Evolutionary conservation across 2,113 vertebrate genomes (phyloP).

Genomic region (Oreochromis spilurus): DNA sequence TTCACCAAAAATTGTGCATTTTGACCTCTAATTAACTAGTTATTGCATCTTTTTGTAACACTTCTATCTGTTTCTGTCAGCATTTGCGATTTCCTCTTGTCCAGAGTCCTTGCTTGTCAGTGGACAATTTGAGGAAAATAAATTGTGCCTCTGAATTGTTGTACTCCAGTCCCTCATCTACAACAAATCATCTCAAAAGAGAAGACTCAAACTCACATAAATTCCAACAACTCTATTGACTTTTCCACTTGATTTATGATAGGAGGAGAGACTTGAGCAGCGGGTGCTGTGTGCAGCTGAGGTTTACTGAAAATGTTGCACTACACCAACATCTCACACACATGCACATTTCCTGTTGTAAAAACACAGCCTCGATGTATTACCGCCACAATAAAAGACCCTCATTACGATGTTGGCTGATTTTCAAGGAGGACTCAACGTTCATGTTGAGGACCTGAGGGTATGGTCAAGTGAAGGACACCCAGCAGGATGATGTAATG

Average conservation of each 20-base stretch:
- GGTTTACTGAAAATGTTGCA: constrained; percentile 15
- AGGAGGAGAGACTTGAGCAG: constrained; percentile 9
- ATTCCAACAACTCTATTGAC: constrained; percentile 64
- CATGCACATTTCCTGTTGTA: neutral
- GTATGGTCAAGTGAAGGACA: constrained; percentile 65
- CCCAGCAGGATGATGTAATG: constrained; percentile 54
- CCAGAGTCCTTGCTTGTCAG: constrained; percentile 23
- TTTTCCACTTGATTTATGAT: constrained; percentile 53
- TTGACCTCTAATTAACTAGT: neutral
- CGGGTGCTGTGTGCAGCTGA: constrained; percentile 14
- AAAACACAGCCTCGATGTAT: constrained; percentile 11
- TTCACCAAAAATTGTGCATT: neutral
- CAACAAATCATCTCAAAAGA: constrained; percentile 59
- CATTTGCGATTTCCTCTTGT: neutral
- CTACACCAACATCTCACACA: constrained; percentile 10
- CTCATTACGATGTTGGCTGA: neutral
- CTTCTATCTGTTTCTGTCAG: neutral
- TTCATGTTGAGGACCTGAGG: constrained; percentile 14
- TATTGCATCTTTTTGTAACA: neutral
- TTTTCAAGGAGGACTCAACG: constrained; percentile 14
- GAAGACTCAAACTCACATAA: constrained; percentile 51
- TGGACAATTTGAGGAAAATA: constrained; percentile 43
- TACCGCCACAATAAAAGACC: neutral
- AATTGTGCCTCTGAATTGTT: constrained; percentile 33
- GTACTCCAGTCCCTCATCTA: constrained; percentile 37